Base-by-base conservation (phyloP, 1,140 invertebrate genomes). In the Parapsyche elsis region DNA sequence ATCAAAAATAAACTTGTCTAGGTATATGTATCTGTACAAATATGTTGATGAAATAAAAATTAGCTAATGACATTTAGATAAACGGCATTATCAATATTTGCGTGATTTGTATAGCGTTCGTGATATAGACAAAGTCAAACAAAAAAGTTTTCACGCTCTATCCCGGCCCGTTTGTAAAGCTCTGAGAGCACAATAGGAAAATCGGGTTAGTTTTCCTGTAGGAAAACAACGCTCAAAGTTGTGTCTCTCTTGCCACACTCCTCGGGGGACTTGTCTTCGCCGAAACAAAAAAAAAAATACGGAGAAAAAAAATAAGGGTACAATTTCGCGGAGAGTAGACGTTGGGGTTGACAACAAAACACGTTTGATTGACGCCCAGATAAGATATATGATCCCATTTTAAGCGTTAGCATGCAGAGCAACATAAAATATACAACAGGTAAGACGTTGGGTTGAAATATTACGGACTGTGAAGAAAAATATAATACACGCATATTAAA, bases 141-240 rank as follows among this genome's bases (percentile, higher is more conserved):
- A 75, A 53, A 75, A 75, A 53, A 38, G 30, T 38, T 67, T 67
- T 67, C 24, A 67, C 64, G 16, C 64, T 23, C 38, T 23, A 23
- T 23, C 71, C 38, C 4, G 19, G 38, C 46, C 71, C 21, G 19
- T 74, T 74, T 74, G 71, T 45, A n/a, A 74, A 46, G 71, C 71
- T 46, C 71, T 5, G 71, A 5, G 26, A 44, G 73, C 45, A 75
- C 73, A 75, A 75, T 75, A 30, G 73, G 16, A 57, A 75, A 75
- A 75, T 75, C 73, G 73, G 46, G 73, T 75, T 75, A 75, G 73
- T 38, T 75, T 75, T 57, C 49, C 49, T 57, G 23, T 57, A 75
- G 49, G 73, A 74, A 74, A 53, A 75, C 49, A 71, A 71, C 70
- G 70, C 9, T 16, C 70, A 19, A 38, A 44, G 23, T 57, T 19